Evolutionary conservation across 2,888 invertebrate species (phyloP).

Genomic region (Venusia cambrica): DNA sequence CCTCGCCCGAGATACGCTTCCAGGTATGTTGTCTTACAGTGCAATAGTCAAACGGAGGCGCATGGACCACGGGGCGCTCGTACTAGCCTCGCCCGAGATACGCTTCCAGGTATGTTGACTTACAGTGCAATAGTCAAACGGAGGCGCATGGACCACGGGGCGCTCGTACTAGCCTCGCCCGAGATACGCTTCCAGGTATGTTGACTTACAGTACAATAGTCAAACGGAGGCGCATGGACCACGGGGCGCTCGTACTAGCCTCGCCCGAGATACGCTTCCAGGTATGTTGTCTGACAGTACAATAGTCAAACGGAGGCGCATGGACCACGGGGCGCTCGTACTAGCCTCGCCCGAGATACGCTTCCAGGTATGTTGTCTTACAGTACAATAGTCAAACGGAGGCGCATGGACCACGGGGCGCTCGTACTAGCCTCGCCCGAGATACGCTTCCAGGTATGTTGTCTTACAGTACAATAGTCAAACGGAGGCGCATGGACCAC

Average conservation of each 20-base stretch:
- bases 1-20: conserved; percentile 97
- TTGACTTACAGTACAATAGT: no score
- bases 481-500: conserved; percentile 89
- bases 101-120: conserved; percentile 87
- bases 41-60: conserved; percentile 92
- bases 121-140: no score
- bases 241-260: conserved; percentile 95
- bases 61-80: conserved; percentile 94
- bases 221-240: conserved; percentile 90
- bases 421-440: conserved; percentile 96
- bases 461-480: conserved; percentile 94
- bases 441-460: conserved; percentile 89
- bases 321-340: conserved; percentile 95
- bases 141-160: conserved; percentile 92
- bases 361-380: conserved; percentile 85
- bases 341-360: conserved; percentile 97
- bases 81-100: conserved; percentile 97
- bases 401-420: conserved; percentile 94
- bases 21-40: no score
- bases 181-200: conserved; percentile 92
- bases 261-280: conserved; percentile 97
- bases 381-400: conserved; percentile 94
- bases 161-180: conserved; percentile 95
- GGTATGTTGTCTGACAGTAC: no score
- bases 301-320: conserved; percentile 90